Percentiles rank a stretch among this genome's conserved stretches.
Evolutionary conservation across 2,888 invertebrate species (phyloP).

Genomic region (Anaspis maculata): DNA sequence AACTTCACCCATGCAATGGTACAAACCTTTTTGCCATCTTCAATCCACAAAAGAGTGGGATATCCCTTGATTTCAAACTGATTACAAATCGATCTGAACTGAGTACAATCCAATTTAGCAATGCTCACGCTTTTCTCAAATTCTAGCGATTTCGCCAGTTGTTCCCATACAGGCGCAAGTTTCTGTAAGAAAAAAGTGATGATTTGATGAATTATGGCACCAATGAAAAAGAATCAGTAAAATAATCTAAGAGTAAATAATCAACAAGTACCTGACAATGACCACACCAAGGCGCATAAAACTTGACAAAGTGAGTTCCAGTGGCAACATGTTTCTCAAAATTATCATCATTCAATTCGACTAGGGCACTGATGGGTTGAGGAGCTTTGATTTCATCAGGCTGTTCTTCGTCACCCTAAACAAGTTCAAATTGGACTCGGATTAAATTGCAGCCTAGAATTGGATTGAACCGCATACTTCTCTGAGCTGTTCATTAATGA

Average conservation of each 20-base stretch:
- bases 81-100: slow-evolving; percentile 64
- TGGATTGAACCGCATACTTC: slow-evolving; percentile 17
- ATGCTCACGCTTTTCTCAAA: slow-evolving; percentile 61
- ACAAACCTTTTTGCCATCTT: slow-evolving; percentile 79
- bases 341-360: slow-evolving; percentile 67
- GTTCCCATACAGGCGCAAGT: slow-evolving; percentile 78
- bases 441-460: neutral
- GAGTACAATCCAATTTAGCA: slow-evolving; percentile 80
- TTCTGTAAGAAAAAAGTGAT: slow-evolving; percentile 43
- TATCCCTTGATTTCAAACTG: slow-evolving; percentile 79
- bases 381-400: slow-evolving; percentile 42
- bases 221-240: no score
- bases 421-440: slow-evolving; percentile 1
- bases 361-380: slow-evolving; percentile 53
- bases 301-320: slow-evolving; percentile 83
- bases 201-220: no score
- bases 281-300: slow-evolving; percentile 89
- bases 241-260: no score
- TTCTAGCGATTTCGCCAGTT: slow-evolving; percentile 62
- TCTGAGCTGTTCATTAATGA: slow-evolving; percentile 66
- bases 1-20: slow-evolving; percentile 36
- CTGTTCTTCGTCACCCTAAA: slow-evolving; percentile 29
- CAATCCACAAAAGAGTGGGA: slow-evolving; percentile 81
- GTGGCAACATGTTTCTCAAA: slow-evolving; percentile 62
- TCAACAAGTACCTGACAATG: slow-evolving; percentile 82